These are phyloP conservation scores for Paramormyrops hopkinsi DNA, from an alignment of 2,797 vertebrate genomes.

Conservation along the genomic window DNA sequence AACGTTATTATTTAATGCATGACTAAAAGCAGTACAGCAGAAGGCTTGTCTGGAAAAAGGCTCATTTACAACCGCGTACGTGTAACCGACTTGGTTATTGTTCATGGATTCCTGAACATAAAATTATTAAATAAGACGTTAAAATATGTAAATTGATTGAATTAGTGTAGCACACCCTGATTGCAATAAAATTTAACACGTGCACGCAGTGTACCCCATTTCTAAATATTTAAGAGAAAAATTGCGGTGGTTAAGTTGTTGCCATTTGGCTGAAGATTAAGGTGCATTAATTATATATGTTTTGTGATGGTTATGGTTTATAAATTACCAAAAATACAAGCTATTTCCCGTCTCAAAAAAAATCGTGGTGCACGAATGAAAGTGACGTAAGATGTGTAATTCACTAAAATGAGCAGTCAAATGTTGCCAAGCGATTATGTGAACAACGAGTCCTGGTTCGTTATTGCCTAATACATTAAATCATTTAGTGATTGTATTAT, in stretches of 20 bases:
- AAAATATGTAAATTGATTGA: neutral
- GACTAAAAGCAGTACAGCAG: neutral
- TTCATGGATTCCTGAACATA: neutral
- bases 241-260: neutral
- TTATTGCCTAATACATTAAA: neutral
- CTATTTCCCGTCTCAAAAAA: neutral
- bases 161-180: neutral
- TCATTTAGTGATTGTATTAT: neutral
- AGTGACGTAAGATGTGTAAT: neutral
- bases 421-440: neutral
- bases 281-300: neutral
- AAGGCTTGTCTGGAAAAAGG: neutral
- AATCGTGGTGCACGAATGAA: neutral
- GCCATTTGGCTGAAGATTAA: neutral
- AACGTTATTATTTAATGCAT: neutral
- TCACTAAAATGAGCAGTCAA: neutral
- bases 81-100: neutral
- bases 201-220: neutral
- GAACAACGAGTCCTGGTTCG: neutral
- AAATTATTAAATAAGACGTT: neutral
- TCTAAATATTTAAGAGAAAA: neutral
- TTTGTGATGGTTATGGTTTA: neutral
- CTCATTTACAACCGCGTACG: neutral
- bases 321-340: neutral
- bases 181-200: neutral